A percentile compares a stretch with the other conserved stretches of the same genome.
Evolutionary conservation across 2,113 vertebrate species (phyloP).

Genomic region (Odontophorus gujanensis): DNA sequence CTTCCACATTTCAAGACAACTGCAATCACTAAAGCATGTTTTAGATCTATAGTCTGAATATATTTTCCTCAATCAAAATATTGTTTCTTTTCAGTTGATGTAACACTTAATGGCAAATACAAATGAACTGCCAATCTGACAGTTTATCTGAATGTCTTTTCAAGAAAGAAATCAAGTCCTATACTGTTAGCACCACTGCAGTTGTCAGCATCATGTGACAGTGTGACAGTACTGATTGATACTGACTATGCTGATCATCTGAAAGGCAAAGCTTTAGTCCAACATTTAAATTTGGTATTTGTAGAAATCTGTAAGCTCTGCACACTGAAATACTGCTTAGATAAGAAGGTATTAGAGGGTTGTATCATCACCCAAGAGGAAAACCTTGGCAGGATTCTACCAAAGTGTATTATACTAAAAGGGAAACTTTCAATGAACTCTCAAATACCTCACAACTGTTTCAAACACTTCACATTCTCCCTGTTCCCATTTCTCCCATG

Average conservation of each 20-base stretch:
- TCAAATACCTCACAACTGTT: background rate
- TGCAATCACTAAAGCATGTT: background rate
- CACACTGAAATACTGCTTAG: background rate
- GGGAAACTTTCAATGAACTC: background rate
- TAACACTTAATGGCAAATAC: background rate
- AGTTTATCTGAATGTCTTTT: background rate
- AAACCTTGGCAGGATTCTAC: background rate
- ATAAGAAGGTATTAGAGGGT: background rate
- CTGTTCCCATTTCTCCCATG: background rate
- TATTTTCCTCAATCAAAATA: background rate
- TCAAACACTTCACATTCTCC: background rate
- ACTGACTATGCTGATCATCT: background rate
- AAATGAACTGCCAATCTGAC: background rate
- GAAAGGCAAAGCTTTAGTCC: background rate
- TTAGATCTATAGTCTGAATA: background rate
- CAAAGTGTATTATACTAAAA: background rate
- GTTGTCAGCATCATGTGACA: background rate
- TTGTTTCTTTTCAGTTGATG: background rate
- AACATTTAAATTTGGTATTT: background rate
- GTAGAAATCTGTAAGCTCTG: fast-evolving
- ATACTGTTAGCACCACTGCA: background rate
- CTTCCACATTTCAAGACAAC: background rate
- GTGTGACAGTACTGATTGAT: fast-evolving
- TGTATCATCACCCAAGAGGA: background rate
- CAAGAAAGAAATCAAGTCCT: background rate